Conservation (phyloP, 2,113 vertebrate genomes). For the Erpornis zantholeuca region DNA sequence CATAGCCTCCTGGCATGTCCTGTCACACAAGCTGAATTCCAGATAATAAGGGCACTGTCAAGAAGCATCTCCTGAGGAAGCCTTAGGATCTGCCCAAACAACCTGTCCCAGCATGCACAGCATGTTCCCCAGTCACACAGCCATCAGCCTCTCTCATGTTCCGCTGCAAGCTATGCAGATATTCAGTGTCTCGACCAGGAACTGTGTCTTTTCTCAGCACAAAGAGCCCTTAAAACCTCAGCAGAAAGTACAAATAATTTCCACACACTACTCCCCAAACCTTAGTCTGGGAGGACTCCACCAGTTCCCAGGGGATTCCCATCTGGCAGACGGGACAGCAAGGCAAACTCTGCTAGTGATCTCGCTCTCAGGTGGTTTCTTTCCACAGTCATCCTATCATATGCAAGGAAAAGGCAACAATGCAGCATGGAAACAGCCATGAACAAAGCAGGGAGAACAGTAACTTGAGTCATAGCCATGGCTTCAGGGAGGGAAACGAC, state of each 20-base stretch:
- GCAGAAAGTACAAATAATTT: neutral
- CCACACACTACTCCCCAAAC: neutral
- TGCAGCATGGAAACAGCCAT: neutral
- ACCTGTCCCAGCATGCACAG: neutral
- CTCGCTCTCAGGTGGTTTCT: neutral
- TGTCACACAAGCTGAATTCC: conserved; percentile 19
- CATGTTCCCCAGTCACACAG: neutral
- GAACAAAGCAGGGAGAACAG: neutral
- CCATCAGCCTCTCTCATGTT: neutral
- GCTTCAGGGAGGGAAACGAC: neutral
- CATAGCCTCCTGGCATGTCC: neutral
- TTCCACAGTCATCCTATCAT: neutral
- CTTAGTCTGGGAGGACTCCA: neutral
- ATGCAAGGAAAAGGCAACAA: neutral
- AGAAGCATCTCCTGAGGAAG: conserved; percentile 8
- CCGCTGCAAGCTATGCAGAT: neutral
- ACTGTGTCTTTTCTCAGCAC: neutral
- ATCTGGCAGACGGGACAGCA: neutral
- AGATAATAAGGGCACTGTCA: neutral
- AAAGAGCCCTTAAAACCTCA: neutral
- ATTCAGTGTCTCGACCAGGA: neutral
- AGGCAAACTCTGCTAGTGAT: neutral
- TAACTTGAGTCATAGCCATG: neutral
- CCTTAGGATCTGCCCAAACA: neutral
- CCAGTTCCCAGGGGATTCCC: neutral